These are phyloP conservation scores for Rhingia campestris DNA, from an alignment of 2,888 invertebrate species.

Conservation along the genomic window DNA sequence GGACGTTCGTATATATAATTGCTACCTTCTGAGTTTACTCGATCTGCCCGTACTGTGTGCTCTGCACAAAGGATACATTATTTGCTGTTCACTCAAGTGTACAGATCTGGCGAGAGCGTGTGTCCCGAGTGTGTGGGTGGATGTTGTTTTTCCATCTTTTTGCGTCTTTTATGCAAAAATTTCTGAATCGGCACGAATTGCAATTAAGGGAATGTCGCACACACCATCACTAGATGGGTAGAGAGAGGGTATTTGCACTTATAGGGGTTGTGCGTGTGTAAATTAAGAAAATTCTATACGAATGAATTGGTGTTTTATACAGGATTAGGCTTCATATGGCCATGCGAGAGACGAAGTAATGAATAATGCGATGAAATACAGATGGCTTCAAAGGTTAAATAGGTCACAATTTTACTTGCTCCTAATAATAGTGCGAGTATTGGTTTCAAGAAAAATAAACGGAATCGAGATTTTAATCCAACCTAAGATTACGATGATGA, in stretches of 20 bases:
- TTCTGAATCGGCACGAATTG: conserved; percentile 58
- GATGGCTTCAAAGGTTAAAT: too few species aligned
- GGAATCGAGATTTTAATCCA: too few species aligned
- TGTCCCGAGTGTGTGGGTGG: conserved; percentile 47
- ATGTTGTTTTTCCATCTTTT: conserved; percentile 35
- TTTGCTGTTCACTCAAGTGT: conserved; percentile 66
- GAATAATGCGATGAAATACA: too few species aligned
- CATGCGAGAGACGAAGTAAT: too few species aligned
- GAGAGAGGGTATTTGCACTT: neutral
- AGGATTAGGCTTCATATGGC: too few species aligned
- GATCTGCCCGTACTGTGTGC: neutral
- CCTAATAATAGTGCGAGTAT: too few species aligned
- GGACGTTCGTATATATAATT: conserved; percentile 58
- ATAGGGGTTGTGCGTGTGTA: neutral
- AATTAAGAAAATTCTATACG: too few species aligned
- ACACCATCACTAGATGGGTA: too few species aligned
- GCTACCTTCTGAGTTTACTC: conserved; percentile 51
- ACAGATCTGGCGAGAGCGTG: conserved; percentile 36
- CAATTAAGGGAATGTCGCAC: conserved; percentile 56
- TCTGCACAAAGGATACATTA: conserved; percentile 43
- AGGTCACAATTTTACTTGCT: too few species aligned
- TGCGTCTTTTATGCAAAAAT: conserved; percentile 67
- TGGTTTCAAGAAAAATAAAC: too few species aligned
- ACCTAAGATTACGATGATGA: too few species aligned
- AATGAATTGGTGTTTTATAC: too few species aligned